A percentile compares a stretch with the other conserved stretches of the same genome.
Conservation (phyloP, 2,113 vertebrate genomes). For the Hystrix cristata region DNA sequence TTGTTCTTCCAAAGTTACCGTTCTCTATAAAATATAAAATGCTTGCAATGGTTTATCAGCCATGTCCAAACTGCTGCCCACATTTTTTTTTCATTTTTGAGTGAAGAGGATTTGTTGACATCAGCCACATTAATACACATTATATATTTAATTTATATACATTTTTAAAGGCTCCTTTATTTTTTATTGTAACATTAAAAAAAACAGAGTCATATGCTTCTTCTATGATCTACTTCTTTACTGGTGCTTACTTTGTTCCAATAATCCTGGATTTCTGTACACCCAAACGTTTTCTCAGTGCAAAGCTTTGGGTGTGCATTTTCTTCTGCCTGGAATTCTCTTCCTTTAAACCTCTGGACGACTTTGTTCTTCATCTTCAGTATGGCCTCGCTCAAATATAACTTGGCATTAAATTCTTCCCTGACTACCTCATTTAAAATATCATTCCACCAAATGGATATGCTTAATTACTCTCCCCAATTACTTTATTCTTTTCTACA, state of each 20-base stretch:
- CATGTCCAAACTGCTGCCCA: too few species aligned
- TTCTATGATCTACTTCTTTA: background rate
- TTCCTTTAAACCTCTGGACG: background rate
- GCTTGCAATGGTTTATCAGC: background rate
- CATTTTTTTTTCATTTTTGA: background rate
- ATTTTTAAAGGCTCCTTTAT: background rate
- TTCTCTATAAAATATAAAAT: background rate
- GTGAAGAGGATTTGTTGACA: background rate
- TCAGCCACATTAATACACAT: background rate
- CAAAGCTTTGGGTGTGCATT: background rate
- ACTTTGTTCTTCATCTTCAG: background rate
- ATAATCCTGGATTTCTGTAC: background rate
- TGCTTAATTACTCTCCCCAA: background rate
- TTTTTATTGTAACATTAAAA: background rate
- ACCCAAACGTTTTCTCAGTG: rapidly evolving
- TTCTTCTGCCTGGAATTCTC: background rate
- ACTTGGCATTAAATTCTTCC: background rate
- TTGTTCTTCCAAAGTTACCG: background rate
- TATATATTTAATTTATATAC: background rate
- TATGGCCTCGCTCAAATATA: rapidly evolving
- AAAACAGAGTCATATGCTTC: background rate
- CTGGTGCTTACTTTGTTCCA: background rate
- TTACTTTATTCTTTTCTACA: background rate
- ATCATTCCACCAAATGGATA: background rate
- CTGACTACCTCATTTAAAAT: background rate